These are phyloP conservation scores for Eubasilissa regina DNA, from an alignment of 1,140 invertebrate genomes.

Conservation along the genomic window DNA sequence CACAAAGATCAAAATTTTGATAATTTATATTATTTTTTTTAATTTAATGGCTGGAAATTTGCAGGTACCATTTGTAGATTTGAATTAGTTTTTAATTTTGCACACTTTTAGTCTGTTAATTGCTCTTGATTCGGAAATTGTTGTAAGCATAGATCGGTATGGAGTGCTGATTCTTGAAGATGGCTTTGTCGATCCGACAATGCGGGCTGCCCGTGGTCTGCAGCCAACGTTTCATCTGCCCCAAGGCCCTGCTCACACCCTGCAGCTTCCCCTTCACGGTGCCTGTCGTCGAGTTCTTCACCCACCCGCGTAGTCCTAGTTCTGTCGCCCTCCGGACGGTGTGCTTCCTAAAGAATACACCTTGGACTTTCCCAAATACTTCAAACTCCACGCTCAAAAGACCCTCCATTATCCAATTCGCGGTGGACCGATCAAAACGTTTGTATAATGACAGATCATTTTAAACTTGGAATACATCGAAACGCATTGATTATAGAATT, in stretches of 20 bases:
- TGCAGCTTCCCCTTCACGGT: slow-evolving; percentile 78
- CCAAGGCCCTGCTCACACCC: slow-evolving; percentile 72
- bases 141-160: slow-evolving; percentile 56
- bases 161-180: slow-evolving; percentile 70
- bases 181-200: slow-evolving; percentile 75
- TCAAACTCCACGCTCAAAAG: slow-evolving; percentile 69
- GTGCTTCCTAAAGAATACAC: slow-evolving; percentile 74
- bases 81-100: no score
- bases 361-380: slow-evolving; percentile 75
- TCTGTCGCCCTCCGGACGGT: slow-evolving; percentile 74
- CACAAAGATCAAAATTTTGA: no score
- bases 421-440: background rate
- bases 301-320: slow-evolving; percentile 77
- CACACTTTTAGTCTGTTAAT: background rate
- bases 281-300: slow-evolving; percentile 76
- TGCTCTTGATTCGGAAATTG: slow-evolving; percentile 27
- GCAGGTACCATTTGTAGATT: no score
- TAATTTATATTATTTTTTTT: no score
- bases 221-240: slow-evolving; percentile 78
- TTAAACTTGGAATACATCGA: background rate
- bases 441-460: slow-evolving; percentile 16
- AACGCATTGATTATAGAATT: no score
- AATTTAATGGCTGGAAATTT: no score
- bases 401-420: slow-evolving; percentile 15
- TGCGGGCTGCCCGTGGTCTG: slow-evolving; percentile 75